Conservation (phyloP, 2,888 invertebrate genomes). For the Mesorhabditis belari region DNA sequence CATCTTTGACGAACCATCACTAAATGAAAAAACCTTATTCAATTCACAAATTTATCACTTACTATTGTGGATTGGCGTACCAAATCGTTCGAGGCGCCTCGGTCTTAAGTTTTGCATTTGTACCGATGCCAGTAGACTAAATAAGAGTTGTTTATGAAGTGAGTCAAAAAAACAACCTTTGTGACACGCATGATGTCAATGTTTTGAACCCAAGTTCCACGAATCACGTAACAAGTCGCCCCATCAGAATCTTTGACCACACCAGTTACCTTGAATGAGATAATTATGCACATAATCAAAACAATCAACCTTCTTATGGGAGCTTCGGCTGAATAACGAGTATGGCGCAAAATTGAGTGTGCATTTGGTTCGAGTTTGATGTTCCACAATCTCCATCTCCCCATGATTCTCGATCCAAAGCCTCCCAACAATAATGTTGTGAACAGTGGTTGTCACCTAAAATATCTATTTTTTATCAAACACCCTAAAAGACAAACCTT, state of each 20-base stretch:
- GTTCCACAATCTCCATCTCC: slow-evolving; percentile 91
- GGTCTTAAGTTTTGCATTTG: no score
- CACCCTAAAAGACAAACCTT: slow-evolving; percentile 66
- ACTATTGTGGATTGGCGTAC: not conserved
- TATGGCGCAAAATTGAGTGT: slow-evolving; percentile 95
- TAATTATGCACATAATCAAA: not conserved
- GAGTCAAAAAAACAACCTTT: slow-evolving; percentile 2
- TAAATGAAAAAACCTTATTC: slow-evolving; percentile 48
- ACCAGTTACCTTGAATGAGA: slow-evolving; percentile 66
- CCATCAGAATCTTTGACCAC: slow-evolving; percentile 62
- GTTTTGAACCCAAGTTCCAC: slow-evolving; percentile 79
- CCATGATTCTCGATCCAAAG: slow-evolving; percentile 99
- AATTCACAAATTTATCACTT: not conserved
- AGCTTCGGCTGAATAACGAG: slow-evolving; percentile 93
- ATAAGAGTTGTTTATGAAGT: slow-evolving; percentile 4
- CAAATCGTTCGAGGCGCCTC: not conserved
- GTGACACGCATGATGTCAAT: slow-evolving; percentile 59
- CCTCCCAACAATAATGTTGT: slow-evolving; percentile 98
- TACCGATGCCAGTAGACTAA: no score
- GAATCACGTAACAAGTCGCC: slow-evolving; percentile 65
- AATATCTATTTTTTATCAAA: not conserved
- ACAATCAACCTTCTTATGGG: slow-evolving; percentile 70
- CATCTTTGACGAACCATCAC: slow-evolving; percentile 67
- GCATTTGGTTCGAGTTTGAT: slow-evolving; percentile 81
- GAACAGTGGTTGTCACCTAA: slow-evolving; percentile 79